Percentiles rank a stretch among this genome's conserved stretches.
Evolutionary conservation across 2,888 invertebrate genomes (phyloP).

Genomic region (Calephelis perditalis): DNA sequence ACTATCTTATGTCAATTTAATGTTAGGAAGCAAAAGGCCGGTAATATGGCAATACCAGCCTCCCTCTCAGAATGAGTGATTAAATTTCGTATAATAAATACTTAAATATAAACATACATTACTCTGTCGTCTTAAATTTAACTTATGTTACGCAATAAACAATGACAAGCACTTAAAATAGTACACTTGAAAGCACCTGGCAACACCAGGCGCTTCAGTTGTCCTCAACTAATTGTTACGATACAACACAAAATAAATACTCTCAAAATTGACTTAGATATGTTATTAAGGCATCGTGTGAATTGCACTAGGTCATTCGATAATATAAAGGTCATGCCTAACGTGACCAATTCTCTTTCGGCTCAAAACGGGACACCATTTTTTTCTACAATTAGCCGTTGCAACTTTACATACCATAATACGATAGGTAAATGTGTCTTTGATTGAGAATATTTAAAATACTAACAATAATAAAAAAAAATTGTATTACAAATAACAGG

Average conservation of each 20-base stretch:
- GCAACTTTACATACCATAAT: no score
- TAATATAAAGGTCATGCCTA: constrained; percentile 37
- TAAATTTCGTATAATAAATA: constrained; percentile 53
- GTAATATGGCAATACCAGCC: constrained; percentile 48
- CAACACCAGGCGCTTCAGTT: constrained; percentile 32
- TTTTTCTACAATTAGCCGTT: no score
- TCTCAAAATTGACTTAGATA: constrained; percentile 76
- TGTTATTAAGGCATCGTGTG: constrained; percentile 78
- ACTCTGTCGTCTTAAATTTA: constrained; percentile 61
- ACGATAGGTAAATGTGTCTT: no score
- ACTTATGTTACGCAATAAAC: constrained; percentile 59
- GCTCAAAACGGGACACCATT: no score
- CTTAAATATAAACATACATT: constrained; percentile 63
- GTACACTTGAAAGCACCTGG: constrained; percentile 44
- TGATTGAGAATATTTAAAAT: no score
- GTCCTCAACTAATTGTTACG: constrained; percentile 24
- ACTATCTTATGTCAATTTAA: constrained; percentile 56
- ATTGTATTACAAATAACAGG: no score
- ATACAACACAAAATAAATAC: constrained; percentile 50
- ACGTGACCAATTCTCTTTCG: no score
- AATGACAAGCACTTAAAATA: constrained; percentile 56
- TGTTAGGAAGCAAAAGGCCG: constrained; percentile 61
- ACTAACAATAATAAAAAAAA: no score
- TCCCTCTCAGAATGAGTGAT: constrained; percentile 8
- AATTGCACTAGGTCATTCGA: constrained; percentile 73